Percentiles rank a stretch among this genome's conserved stretches.
Conservation (phyloP, 2,888 invertebrate genomes). For the Diloba caeruleocephala region DNA sequence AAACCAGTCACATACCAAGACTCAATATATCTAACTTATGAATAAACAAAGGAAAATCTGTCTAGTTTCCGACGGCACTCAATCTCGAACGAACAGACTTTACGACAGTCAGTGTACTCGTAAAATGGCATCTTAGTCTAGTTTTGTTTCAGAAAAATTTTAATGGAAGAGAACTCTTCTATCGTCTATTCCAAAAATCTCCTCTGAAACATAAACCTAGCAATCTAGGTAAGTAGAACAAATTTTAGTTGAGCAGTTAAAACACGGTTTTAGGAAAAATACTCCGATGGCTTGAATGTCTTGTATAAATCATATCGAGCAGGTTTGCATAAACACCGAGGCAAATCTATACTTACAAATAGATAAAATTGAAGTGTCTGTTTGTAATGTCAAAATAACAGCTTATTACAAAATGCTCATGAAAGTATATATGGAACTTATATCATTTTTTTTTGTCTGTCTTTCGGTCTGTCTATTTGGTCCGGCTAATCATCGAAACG, state of each 20-base stretch:
- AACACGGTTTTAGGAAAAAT: not conserved
- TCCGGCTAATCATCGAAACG: too few species aligned
- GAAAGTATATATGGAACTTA: too few species aligned
- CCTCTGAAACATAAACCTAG: slow-evolving; percentile 20
- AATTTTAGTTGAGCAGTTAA: not conserved
- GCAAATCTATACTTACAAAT: too few species aligned
- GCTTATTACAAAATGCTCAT: too few species aligned
- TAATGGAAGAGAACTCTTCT: slow-evolving; percentile 8
- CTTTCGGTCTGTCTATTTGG: too few species aligned
- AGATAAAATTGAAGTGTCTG: too few species aligned
- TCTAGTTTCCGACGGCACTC: slow-evolving; percentile 32
- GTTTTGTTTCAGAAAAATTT: slow-evolving; percentile 20
- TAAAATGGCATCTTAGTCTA: slow-evolving; percentile 39
- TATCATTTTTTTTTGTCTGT: too few species aligned
- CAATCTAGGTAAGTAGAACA: slow-evolving; percentile 16
- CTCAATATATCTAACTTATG: slow-evolving; percentile 34
- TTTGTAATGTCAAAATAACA: too few species aligned
- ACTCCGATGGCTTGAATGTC: too few species aligned
- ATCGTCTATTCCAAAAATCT: slow-evolving; percentile 12
- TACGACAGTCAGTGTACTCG: slow-evolving; percentile 49
- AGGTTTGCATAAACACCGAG: too few species aligned
- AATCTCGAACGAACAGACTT: slow-evolving; percentile 42
- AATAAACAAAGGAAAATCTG: slow-evolving; percentile 43
- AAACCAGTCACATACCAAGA: slow-evolving; percentile 19
- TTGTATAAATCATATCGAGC: too few species aligned